Evolutionary conservation across 2,888 invertebrate genomes (phyloP).

Genomic region (Blera fallax): DNA sequence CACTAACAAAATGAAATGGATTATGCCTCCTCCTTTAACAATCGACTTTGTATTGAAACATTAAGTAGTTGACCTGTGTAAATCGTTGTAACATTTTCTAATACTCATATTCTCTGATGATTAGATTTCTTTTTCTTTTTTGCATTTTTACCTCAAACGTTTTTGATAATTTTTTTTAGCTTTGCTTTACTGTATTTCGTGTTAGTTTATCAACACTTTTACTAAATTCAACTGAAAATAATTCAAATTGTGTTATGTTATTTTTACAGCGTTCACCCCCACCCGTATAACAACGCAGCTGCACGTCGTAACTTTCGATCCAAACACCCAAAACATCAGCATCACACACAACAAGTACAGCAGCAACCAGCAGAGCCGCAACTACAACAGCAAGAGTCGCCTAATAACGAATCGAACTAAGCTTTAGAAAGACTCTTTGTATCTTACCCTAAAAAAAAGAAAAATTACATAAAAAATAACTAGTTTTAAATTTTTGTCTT

Average conservation of each 20-base stretch:
- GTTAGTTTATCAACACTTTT: slow-evolving; percentile 12
- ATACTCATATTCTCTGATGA: not conserved
- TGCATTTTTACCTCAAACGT: slow-evolving; percentile 22
- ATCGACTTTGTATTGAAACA: not conserved
- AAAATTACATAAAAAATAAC: not conserved
- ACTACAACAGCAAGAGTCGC: slow-evolving; percentile 35
- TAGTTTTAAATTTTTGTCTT: slow-evolving; percentile 60
- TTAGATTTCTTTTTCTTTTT: not conserved
- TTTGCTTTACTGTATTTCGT: slow-evolving; percentile 32
- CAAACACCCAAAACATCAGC: slow-evolving; percentile 77
- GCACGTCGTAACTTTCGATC: slow-evolving; percentile 79
- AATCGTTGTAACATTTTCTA: not conserved
- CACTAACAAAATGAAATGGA: not conserved
- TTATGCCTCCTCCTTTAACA: not conserved
- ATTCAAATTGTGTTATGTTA: slow-evolving; percentile 30
- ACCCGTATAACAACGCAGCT: slow-evolving; percentile 80
- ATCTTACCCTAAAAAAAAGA: slow-evolving; percentile 37
- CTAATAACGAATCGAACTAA: slow-evolving; percentile 48
- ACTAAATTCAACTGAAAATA: not conserved
- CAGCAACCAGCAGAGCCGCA: not conserved
- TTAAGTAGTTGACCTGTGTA: not conserved
- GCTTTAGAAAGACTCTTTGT: slow-evolving; percentile 25
- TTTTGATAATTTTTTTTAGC: not conserved
- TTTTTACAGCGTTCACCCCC: slow-evolving; percentile 80
- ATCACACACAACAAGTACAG: slow-evolving; percentile 40